These are phyloP conservation scores for Chrosomus eos DNA, from an alignment of 2,797 vertebrate species.

Conservation along the genomic window DNA sequence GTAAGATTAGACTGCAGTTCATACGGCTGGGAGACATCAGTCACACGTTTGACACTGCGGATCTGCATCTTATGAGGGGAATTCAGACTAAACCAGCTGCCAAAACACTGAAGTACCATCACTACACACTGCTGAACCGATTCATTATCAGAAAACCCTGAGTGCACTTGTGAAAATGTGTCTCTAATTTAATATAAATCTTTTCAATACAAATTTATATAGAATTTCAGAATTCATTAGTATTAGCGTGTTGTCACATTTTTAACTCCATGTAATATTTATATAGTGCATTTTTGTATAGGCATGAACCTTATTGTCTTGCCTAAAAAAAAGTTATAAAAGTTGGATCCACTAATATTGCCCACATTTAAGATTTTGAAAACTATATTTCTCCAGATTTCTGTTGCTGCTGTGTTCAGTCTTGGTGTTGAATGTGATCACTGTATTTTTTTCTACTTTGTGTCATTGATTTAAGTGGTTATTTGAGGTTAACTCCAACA, in stretches of 20 bases:
- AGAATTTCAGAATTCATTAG: not conserved
- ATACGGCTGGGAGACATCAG: slow-evolving; percentile 1
- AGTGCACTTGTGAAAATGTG: not conserved
- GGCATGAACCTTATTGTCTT: not conserved
- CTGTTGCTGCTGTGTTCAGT: not conserved
- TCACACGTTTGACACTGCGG: slow-evolving; percentile 19
- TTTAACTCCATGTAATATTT: not conserved
- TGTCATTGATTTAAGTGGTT: too few species aligned
- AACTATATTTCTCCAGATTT: too few species aligned
- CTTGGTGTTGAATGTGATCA: not conserved
- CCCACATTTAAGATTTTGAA: too few species aligned
- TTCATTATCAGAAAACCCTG: slow-evolving; percentile 5
- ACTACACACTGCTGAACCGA: not conserved
- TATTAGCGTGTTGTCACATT: not conserved
- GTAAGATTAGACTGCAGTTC: slow-evolving; percentile 1
- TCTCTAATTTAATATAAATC: not conserved
- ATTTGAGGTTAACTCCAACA: too few species aligned
- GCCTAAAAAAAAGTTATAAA: too few species aligned
- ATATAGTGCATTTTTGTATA: not conserved
- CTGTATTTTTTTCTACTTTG: too few species aligned
- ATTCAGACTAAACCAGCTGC: slow-evolving; percentile 27
- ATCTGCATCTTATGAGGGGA: not conserved
- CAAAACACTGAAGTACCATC: slow-evolving; percentile 6
- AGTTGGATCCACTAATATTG: too few species aligned
- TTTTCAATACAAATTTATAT: not conserved